These are phyloP conservation scores for Psittacula echo DNA, from an alignment of 2,797 vertebrate genomes.

Conservation along the genomic window DNA sequence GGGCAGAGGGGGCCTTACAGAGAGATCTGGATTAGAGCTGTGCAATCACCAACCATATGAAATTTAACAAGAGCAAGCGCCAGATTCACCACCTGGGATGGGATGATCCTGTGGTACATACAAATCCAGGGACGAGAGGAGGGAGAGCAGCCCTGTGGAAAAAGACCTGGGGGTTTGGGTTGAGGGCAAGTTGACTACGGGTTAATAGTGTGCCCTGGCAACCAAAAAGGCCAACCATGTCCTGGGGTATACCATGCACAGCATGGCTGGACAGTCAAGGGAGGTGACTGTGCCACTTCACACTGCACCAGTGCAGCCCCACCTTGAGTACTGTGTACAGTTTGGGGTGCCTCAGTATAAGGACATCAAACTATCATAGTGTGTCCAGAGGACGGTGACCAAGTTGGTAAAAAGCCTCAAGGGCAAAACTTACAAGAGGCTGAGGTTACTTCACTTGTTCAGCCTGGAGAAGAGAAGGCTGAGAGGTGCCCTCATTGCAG, in stretches of 20 bases:
- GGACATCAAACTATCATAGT: neutral
- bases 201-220: neutral
- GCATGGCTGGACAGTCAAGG: accelerated
- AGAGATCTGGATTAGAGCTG: neutral
- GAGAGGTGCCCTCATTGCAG: neutral
- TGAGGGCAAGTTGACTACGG: neutral
- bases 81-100: neutral
- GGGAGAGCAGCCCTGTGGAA: neutral
- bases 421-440: neutral
- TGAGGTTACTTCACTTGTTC: neutral
- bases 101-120: accelerated
- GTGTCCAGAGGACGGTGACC: neutral
- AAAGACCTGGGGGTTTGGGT: neutral
- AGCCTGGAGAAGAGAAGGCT: neutral
- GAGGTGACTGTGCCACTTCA: accelerated
- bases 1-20: neutral
- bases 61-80: neutral
- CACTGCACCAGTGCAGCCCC: accelerated
- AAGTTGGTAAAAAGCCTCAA: neutral
- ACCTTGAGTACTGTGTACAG: accelerated
- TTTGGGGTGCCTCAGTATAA: accelerated
- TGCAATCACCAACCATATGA: neutral
- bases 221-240: accelerated
- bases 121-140: accelerated
- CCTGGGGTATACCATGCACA: neutral